These are phyloP conservation scores for Thinocorus orbignyianus DNA, from an alignment of 2,113 vertebrate species.

Conservation along the genomic window DNA sequence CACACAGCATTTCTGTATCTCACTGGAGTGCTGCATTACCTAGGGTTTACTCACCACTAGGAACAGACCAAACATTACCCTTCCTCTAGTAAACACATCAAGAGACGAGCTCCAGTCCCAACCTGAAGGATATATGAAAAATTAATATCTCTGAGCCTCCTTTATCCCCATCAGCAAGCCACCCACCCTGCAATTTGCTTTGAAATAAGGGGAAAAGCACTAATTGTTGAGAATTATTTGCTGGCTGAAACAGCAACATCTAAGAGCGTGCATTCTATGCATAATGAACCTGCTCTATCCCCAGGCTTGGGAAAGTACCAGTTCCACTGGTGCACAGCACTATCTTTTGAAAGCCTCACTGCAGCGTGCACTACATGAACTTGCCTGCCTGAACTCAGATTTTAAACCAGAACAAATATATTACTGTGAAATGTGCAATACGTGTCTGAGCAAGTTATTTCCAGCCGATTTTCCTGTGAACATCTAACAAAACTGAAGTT, in stretches of 20 bases:
- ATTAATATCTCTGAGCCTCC: neutral
- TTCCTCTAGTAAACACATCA: neutral
- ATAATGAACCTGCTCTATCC: neutral
- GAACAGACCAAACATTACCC: neutral
- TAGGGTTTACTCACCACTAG: neutral
- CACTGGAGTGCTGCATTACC: neutral
- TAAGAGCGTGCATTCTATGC: neutral
- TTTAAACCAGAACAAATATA: neutral
- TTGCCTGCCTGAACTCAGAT: neutral
- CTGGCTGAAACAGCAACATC: neutral
- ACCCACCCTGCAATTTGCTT: slow-evolving; percentile 22
- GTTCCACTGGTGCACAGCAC: neutral
- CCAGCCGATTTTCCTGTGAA: neutral
- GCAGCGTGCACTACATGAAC: neutral
- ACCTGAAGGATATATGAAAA: neutral
- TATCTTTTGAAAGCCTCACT: neutral
- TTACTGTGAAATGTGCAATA: neutral
- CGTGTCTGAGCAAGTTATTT: neutral
- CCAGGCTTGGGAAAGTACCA: slow-evolving; percentile 6
- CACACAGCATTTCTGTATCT: neutral
- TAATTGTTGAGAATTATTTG: neutral
- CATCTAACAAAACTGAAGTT: slow-evolving; percentile 30
- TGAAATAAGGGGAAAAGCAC: neutral
- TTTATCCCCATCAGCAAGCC: slow-evolving; percentile 5
- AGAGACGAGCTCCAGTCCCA: neutral